phyloP scores from a whole-genome alignment of 2,113 vertebrate species.

The Colius striatus region DNA sequence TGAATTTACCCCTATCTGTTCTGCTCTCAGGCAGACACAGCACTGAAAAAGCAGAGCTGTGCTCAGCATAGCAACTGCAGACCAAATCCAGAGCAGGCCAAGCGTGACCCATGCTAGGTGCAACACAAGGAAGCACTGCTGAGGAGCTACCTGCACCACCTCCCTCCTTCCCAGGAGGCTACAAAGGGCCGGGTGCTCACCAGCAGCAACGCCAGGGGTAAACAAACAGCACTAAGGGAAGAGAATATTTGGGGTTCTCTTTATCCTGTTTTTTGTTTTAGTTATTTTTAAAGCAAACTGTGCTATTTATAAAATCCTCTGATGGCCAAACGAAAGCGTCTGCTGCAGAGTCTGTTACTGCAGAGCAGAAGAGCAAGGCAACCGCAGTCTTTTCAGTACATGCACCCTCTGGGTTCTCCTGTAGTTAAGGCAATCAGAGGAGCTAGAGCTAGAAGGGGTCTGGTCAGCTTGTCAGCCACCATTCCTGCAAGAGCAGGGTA shows the following conservation, averaged over 20 bases:
- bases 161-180: background rate
- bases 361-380: background rate
- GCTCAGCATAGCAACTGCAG: background rate
- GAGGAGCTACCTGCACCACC: background rate
- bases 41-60: background rate
- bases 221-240: background rate
- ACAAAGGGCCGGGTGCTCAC: background rate
- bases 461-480: background rate
- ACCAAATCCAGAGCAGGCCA: background rate
- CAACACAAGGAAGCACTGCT: background rate
- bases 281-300: background rate
- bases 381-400: background rate
- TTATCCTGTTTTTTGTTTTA: background rate
- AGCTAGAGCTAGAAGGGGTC: background rate
- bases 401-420: background rate
- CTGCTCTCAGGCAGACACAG: background rate
- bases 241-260: background rate
- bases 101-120: background rate
- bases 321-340: background rate
- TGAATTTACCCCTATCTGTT: background rate
- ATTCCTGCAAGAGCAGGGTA: background rate
- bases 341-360: background rate
- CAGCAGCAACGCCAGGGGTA: background rate
- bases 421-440: background rate
- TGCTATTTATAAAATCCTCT: slow-evolving; percentile 28